Conservation (phyloP, 2,888 invertebrate species). For the Lasiommata megera region DNA sequence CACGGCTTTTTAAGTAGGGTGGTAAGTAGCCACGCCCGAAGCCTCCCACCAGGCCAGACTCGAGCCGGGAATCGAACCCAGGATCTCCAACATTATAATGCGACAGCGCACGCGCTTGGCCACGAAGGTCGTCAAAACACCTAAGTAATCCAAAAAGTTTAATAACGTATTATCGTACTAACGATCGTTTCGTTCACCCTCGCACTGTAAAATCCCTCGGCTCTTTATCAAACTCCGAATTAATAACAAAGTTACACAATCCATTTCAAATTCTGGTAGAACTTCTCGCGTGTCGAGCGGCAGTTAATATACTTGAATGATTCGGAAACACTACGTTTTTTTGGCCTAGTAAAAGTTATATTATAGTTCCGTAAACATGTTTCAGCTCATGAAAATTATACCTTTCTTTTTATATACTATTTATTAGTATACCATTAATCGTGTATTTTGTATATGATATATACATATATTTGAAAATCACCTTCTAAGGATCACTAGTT, state of each 20-base stretch:
- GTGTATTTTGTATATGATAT: too few relatives aligned
- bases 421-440: too few relatives aligned
- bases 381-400: background rate
- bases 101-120: too few relatives aligned
- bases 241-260: constrained; percentile 28
- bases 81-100: too few relatives aligned
- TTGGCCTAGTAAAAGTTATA: constrained; percentile 39
- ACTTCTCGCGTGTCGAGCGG: constrained; percentile 44
- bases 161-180: background rate
- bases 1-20: too few relatives aligned
- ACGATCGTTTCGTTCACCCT: background rate
- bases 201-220: constrained; percentile 1
- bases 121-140: too few relatives aligned
- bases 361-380: constrained; percentile 20
- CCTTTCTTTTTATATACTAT: too few relatives aligned
- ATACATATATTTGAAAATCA: too few relatives aligned
- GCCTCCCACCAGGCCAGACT: too few relatives aligned
- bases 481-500: too few relatives aligned
- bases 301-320: constrained; percentile 44
- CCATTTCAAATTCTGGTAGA: constrained; percentile 20
- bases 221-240: constrained; percentile 16
- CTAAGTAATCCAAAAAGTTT: background rate
- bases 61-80: too few relatives aligned
- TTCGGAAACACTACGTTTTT: constrained; percentile 41
- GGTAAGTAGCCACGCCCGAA: too few relatives aligned